Base-by-base conservation (phyloP, 2,888 invertebrate species). In the Zele albiditarsus region DNA sequence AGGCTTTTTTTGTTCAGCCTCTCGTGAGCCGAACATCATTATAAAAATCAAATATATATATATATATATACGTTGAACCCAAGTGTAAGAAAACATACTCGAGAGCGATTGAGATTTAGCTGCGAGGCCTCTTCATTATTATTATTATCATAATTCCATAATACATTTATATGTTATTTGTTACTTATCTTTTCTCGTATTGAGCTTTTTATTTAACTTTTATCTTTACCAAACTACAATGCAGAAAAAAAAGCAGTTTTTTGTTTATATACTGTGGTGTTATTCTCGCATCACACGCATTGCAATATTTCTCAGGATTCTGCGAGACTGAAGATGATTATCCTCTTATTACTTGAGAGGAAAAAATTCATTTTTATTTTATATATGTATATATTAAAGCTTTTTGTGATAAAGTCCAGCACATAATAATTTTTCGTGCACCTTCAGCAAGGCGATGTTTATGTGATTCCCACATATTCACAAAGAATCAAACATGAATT, bases 201-300 rank as follows among this genome's bases (percentile, higher is more conserved):
- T 46, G 46, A n/a, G n/a, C 4, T n/a, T 46, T 46, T 46, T 33
- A 33, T 33, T 33, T 3, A 6, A 33, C 3, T 33, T 33, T 33
- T 46, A 38, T 38, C 38, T 12, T 8, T 12, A 38, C 38, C 16
- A 46, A 16, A 46, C 46, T n/a, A 46, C 16, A n/a, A 46, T 46
- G n/a, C 16, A 46, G 53, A 53, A 8, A 53, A 53, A 20, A 53
- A 53, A 53, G 6, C 6, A n/a, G 5, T 3, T 20, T 20, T 23
- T 20, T 53, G 1, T 53, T n/a, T 23, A 53, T 53, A 53, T 6
- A 20, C 20, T 8, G 2, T 46, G 16, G 16, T 46, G 20, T 53
- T 20, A 53, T 53, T 53, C 4, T 53, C n/a, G 53, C 20, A 53
- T 53, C 53, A 53, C 53, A 53, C 53, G 53, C 53, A 53, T 53